Evolutionary conservation across 2,113 vertebrate genomes (phyloP).

Genomic region (Paralichthys olivaceus): DNA sequence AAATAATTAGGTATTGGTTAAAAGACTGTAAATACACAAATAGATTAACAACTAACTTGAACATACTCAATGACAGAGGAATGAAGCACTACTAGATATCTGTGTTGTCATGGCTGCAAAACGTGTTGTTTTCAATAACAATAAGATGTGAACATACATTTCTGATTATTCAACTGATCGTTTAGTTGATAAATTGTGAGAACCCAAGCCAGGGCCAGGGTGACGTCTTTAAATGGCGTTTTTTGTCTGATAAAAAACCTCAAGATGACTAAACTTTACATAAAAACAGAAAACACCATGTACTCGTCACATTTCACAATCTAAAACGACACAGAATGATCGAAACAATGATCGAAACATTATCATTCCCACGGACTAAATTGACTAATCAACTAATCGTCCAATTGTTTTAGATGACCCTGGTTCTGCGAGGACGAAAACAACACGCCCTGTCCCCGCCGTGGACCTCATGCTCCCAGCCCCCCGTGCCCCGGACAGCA

Average conservation of each 20-base stretch:
- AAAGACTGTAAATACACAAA: no score
- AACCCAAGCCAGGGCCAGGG: not conserved
- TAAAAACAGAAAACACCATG: not conserved
- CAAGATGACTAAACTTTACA: not conserved
- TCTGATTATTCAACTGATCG: not conserved
- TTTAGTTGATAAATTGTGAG: not conserved
- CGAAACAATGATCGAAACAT: not conserved
- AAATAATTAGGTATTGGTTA: no score
- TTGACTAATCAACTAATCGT: not conserved
- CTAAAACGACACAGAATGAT: not conserved
- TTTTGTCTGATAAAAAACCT: not conserved
- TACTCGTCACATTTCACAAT: not conserved
- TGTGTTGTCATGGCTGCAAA: not conserved
- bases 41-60: no score
- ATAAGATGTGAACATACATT: not conserved
- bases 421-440: not conserved
- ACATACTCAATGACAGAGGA: not conserved
- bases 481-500: constrained; percentile 61
- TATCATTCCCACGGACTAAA: not conserved
- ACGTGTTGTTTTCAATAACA: not conserved
- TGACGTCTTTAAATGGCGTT: not conserved
- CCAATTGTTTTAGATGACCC: no score
- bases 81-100: not conserved
- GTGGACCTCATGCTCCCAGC: constrained; percentile 38
- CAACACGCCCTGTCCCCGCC: constrained; percentile 20